These are phyloP conservation scores for Andrena camellia DNA, from an alignment of 2,888 invertebrate genomes.

Conservation along the genomic window DNA sequence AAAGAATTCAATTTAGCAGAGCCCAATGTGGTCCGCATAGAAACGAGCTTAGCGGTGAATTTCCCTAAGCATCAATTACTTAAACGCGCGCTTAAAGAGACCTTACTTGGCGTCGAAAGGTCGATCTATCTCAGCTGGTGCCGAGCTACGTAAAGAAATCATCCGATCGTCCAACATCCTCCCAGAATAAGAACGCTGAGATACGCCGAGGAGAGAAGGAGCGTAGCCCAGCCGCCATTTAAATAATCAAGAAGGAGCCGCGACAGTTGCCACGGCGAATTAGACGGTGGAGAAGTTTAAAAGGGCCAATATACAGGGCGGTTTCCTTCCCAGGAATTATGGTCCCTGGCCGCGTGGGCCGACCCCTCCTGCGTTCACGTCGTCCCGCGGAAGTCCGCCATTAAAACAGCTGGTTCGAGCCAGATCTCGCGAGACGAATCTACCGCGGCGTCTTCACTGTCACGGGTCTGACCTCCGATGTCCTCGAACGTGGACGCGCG, in stretches of 20 bases:
- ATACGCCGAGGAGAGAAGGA: not conserved
- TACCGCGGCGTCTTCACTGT: conserved; percentile 47
- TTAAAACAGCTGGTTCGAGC: conserved; percentile 66
- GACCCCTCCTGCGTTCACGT: conserved; percentile 61
- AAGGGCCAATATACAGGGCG: conserved; percentile 70
- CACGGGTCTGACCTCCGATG: conserved; percentile 58
- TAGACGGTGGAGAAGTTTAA: conserved; percentile 56
- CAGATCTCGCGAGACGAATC: conserved; percentile 63
- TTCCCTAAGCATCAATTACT: no score
- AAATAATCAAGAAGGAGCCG: conserved; percentile 46
- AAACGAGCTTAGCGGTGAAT: no score
- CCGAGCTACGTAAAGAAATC: no score
- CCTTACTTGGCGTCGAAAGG: no score
- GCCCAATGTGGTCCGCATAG: no score
- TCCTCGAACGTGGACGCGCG: conserved; percentile 22
- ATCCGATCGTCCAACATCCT: not conserved
- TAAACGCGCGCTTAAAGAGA: no score
- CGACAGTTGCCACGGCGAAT: conserved; percentile 47
- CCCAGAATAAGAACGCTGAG: not conserved
- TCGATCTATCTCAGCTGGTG: no score
- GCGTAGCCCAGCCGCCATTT: conserved; percentile 28
- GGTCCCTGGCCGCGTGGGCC: conserved; percentile 67
- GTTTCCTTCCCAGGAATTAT: conserved; percentile 72
- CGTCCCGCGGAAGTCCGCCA: conserved; percentile 73
- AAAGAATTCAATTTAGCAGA: no score